Evolutionary conservation across 1,140 invertebrate genomes (phyloP), one percentile per base, ranked within the genome.

Genomic region (Lepeophtheirus salmonis): DNA sequence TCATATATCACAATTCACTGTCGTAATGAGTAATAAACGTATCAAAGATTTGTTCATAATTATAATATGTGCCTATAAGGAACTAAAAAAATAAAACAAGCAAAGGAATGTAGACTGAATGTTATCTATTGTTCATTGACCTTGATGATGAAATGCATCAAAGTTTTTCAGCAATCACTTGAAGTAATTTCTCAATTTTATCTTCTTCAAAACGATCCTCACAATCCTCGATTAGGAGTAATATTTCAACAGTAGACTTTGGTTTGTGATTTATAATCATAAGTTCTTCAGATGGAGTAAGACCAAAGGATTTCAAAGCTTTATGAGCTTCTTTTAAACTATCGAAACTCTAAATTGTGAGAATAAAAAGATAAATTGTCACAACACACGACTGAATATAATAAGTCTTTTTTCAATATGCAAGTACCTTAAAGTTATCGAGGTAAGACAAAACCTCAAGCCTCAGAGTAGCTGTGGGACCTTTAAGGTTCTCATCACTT

Each of bases 221-320:
- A 20, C 52, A 54, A 16, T 54, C 52, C 22, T 54, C 52, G 23
- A 54, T 54, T n/a, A 54, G 12, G 52, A 54, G 52, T 16, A 21
- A 20, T 1, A 54, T n/a, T 54, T 54, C 52, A 14, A 54, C 52
- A 24, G 52, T 17, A 20, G 52, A 54, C 13, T 54, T n/a, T n/a
- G 52, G 52, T 4, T 21, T 24, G 20, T 54, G 52, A 13, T 54
- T 54, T n/a, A 54, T n/a, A 20, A 54, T 54, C 16, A 21, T 20
- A 14, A 54, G 23, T 20, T 21, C 16, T 20, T 54, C 52, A n/a
- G 52, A 54, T 18, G 20, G 52, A 4, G 18, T 54, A n/a, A 54
- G 23, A 14, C 21, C 18, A 17, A 54, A 54, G 52, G 52, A 20
- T 54, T 54, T 54, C 14, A 54, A 4, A 20, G 52, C 52, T 17